A percentile compares a stretch with the other conserved stretches of the same genome.
These are phyloP conservation scores for Illadopsis cleaveri DNA, from an alignment of 2,113 vertebrate species.

Conservation along the genomic window DNA sequence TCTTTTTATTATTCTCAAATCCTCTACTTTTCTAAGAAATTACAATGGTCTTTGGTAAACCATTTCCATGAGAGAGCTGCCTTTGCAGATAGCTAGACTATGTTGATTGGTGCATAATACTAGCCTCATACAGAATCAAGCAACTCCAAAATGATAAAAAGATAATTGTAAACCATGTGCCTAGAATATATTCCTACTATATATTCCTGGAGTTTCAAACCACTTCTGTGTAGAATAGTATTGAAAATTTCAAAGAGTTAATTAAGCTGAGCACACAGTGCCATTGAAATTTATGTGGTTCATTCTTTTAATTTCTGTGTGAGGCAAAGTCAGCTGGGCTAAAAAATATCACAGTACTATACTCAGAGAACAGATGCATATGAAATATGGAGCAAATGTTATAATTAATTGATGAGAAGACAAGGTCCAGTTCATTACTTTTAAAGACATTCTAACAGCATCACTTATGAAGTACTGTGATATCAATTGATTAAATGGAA, in stretches of 20 bases:
- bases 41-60: background rate
- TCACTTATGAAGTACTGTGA: background rate
- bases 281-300: background rate
- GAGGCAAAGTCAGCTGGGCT: background rate
- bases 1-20: background rate
- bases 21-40: background rate
- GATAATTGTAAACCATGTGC: background rate
- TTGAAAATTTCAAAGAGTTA: background rate
- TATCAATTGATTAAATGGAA: background rate
- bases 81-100: background rate
- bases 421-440: background rate
- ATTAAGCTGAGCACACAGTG: background rate
- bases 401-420: background rate
- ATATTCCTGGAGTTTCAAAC: background rate
- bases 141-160: background rate
- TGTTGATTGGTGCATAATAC: background rate
- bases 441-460: background rate
- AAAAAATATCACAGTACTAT: background rate
- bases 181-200: background rate
- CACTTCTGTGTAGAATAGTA: background rate
- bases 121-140: background rate
- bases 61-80: background rate
- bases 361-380: background rate
- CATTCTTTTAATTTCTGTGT: background rate
- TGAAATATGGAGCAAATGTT: background rate